Conservation (phyloP, 2,888 invertebrate species). For the Phrixothrix hirtus region DNA sequence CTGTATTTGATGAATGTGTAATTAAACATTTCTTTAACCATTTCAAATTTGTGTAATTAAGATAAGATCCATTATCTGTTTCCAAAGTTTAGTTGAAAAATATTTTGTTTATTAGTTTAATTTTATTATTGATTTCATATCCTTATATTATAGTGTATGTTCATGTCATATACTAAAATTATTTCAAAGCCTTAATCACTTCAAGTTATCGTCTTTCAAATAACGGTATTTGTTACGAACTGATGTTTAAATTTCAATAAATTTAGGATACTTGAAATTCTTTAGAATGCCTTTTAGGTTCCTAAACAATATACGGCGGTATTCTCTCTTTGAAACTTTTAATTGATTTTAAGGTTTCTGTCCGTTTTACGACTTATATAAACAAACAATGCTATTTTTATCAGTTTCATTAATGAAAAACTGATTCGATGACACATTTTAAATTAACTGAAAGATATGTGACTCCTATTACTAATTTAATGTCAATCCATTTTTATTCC, state of each 20-base stretch:
- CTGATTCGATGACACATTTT: constrained; percentile 28
- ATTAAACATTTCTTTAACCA: constrained; percentile 6
- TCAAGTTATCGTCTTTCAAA: too few relatives aligned
- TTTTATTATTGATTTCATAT: background rate
- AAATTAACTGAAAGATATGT: background rate
- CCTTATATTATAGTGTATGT: background rate
- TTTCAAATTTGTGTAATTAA: constrained; percentile 6
- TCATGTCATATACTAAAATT: background rate
- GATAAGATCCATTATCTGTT: too few relatives aligned
- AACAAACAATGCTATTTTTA: constrained; percentile 39
- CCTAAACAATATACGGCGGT: too few relatives aligned
- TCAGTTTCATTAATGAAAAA: constrained; percentile 40
- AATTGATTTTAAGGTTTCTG: constrained; percentile 43
- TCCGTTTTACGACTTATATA: constrained; percentile 37
- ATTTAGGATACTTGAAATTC: background rate
- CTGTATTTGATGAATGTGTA: constrained; percentile 4
- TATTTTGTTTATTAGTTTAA: background rate
- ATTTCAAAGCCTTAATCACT: too few relatives aligned
- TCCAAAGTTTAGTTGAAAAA: too few relatives aligned
- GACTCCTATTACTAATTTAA: constrained; percentile 4
- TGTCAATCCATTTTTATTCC: too few relatives aligned
- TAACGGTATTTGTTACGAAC: background rate
- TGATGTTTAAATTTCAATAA: background rate
- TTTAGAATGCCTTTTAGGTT: too few relatives aligned
- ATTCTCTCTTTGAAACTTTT: constrained; percentile 43